Evolutionary conservation across 53 echinoderm and acorn worm genomes (phyloP).

Genomic region (Mesocentrotus franciscanus): DNA sequence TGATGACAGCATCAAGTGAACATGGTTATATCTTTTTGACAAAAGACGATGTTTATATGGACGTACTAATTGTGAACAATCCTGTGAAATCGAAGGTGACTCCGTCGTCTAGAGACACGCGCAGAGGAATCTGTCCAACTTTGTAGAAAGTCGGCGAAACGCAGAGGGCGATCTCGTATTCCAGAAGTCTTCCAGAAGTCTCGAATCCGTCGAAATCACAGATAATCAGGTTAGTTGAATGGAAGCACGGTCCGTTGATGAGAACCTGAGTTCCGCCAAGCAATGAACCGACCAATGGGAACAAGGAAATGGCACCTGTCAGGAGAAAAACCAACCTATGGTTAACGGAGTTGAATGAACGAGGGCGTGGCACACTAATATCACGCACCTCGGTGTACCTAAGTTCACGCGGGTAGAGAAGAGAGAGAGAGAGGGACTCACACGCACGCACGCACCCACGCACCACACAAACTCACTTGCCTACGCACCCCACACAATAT

Average conservation of each 20-base stretch:
- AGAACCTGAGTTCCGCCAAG: slow-evolving; percentile 52
- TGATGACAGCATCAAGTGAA: too few relatives aligned
- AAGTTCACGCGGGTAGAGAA: background rate
- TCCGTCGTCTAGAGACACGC: slow-evolving; percentile 52
- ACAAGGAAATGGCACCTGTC: slow-evolving; percentile 49
- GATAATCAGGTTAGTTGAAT: background rate
- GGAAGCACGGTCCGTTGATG: slow-evolving; percentile 66
- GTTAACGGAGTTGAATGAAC: background rate
- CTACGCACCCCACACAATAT: too few relatives aligned
- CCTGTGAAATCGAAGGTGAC: slow-evolving; percentile 50
- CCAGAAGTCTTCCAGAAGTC: background rate
- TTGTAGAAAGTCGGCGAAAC: slow-evolving; percentile 57
- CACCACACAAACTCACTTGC: too few relatives aligned
- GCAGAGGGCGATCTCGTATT: slow-evolving; percentile 50
- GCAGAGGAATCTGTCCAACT: slow-evolving; percentile 41
- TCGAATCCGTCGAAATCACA: background rate
- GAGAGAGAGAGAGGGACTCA: too few relatives aligned
- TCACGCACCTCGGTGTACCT: background rate
- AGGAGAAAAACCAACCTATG: background rate
- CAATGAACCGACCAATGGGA: slow-evolving; percentile 63
- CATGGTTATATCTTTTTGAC: background rate
- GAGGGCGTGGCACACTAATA: background rate
- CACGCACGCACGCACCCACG: too few relatives aligned
- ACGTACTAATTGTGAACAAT: slow-evolving; percentile 61
- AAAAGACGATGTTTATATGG: background rate